A percentile compares a stretch with the other conserved stretches of the same genome.
Evolutionary conservation across 2,113 vertebrate genomes (phyloP).

Genomic region (Zosterops pallidus): DNA sequence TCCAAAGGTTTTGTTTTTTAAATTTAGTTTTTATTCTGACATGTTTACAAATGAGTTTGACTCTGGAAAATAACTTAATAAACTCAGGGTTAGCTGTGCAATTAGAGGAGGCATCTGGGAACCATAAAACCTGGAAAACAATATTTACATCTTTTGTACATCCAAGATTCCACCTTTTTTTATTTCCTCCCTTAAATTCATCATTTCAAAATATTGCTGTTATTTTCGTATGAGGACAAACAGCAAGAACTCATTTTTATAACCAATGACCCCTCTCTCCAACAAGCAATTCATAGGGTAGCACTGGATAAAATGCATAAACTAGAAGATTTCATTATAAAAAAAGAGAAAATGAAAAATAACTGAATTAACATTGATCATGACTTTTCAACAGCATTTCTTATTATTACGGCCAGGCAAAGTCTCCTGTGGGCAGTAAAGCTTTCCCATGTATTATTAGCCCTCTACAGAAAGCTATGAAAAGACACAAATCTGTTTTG

Average conservation of each 20-base stretch:
- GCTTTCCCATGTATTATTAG: constrained; percentile 62
- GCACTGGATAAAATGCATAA: constrained; percentile 61
- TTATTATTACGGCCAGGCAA: constrained; percentile 48
- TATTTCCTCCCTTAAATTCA: constrained; percentile 7
- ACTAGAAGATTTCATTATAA: constrained; percentile 64
- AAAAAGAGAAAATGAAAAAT: constrained; percentile 65
- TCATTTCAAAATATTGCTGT: constrained; percentile 56
- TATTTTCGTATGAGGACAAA: constrained; percentile 46
- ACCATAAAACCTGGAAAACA: constrained; percentile 75
- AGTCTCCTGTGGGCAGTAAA: constrained; percentile 58
- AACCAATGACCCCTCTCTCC: constrained; percentile 49
- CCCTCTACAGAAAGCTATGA: constrained; percentile 68
- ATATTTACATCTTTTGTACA: constrained; percentile 75
- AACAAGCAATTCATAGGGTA: constrained; percentile 39
- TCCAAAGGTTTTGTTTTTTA: constrained; percentile 72
- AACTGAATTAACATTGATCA: constrained; percentile 73
- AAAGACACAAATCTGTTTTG: constrained; percentile 71
- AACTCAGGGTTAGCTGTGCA: constrained; percentile 76
- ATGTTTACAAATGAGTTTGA: constrained; percentile 81
- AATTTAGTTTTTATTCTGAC: constrained; percentile 77
- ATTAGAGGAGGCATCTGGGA: constrained; percentile 79
- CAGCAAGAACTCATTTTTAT: constrained; percentile 56
- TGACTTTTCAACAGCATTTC: constrained; percentile 64
- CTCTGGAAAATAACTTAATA: constrained; percentile 83
- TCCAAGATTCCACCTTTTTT: constrained; percentile 56